Evolutionary conservation across 2,113 vertebrate genomes (phyloP).

Genomic region (Pseudopipra pipra): DNA sequence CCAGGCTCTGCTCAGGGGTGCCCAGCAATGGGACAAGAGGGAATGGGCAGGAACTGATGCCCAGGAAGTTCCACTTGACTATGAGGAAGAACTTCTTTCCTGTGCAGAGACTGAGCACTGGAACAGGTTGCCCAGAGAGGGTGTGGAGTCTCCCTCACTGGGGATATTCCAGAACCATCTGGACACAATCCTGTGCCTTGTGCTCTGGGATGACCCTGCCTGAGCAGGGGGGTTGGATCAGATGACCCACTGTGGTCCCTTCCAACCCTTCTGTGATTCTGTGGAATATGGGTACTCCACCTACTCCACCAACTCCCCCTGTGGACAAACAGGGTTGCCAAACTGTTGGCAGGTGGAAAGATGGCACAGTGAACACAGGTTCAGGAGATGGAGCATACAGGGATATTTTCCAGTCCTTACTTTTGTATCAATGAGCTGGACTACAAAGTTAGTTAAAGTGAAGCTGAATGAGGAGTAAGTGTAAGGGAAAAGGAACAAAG

Average conservation of each 20-base stretch:
- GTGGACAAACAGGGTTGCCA: accelerated
- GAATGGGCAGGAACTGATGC: not conserved
- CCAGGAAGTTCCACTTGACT: not conserved
- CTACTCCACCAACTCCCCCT: not conserved
- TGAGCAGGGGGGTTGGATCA: not conserved
- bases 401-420: not conserved
- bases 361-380: not conserved
- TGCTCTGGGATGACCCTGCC: not conserved
- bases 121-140: not conserved
- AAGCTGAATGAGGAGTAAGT: not conserved
- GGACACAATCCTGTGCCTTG: not conserved
- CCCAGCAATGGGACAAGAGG: not conserved
- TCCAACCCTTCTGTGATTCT: not conserved
- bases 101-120: not conserved
- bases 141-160: not conserved
- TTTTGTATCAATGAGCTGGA: not conserved
- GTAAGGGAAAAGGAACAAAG: not conserved
- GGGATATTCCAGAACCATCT: not conserved
- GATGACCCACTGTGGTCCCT: not conserved
- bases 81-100: not conserved
- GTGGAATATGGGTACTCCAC: not conserved
- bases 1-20: not conserved
- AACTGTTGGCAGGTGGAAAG: not conserved
- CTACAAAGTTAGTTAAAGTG: not conserved
- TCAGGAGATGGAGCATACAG: not conserved